phyloP scores from a whole-genome alignment of 2,888 invertebrate genomes.

The Stenichneumon culpator region DNA sequence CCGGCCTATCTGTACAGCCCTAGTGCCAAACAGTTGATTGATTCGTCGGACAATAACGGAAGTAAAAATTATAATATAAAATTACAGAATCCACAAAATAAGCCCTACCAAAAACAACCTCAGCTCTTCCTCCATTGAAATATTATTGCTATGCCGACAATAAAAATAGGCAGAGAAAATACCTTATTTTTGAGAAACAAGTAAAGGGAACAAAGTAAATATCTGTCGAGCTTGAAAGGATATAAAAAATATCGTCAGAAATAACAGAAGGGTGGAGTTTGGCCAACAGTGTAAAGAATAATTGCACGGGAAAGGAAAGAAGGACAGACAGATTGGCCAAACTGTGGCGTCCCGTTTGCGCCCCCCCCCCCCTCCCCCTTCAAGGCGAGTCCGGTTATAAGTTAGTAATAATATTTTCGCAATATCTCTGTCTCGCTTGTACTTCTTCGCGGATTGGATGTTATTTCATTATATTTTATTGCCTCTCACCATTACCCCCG shows the following conservation, averaged over 20 bases:
- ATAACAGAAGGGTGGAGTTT: conserved; percentile 8
- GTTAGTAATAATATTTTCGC: conserved; percentile 85
- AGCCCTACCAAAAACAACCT: background rate
- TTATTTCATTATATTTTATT: conserved; percentile 75
- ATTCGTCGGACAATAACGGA: too few relatives aligned
- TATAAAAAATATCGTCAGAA: conserved; percentile 32
- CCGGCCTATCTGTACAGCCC: too few relatives aligned
- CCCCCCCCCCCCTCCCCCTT: background rate
- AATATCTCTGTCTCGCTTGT: conserved; percentile 78
- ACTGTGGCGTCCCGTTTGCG: conserved; percentile 72
- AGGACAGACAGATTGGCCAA: conserved; percentile 58
- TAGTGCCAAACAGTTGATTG: too few relatives aligned
- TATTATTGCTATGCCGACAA: background rate
- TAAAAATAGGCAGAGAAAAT: background rate
- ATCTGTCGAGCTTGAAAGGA: background rate
- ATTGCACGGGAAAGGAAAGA: conserved; percentile 32
- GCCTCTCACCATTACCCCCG: conserved; percentile 59
- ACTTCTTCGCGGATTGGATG: conserved; percentile 72
- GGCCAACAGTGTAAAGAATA: conserved; percentile 19
- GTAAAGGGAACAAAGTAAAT: background rate
- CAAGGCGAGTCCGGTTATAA: conserved; percentile 76
- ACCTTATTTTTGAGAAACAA: background rate
- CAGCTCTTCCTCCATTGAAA: background rate
- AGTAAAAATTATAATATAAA: background rate
- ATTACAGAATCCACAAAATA: background rate